Evolutionary conservation across 2,888 invertebrate species (phyloP), one percentile per base, ranked within the genome.

Genomic region (Pachliopta kotzebuea): DNA sequence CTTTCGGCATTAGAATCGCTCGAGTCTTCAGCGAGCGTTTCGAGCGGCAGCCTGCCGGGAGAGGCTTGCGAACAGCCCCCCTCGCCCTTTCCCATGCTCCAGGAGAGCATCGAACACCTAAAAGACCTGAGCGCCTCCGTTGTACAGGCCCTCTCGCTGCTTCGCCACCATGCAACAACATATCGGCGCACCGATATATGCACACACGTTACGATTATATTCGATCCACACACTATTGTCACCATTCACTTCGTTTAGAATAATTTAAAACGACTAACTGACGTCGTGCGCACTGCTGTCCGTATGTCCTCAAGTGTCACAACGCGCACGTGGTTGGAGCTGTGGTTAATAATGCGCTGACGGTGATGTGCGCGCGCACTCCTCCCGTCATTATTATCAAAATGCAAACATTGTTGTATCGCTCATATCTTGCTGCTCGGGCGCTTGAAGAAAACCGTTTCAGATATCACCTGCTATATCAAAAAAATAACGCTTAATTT

Each of bases 71-170:
- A 80, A 68, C 81, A 72, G 71, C 84, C 79, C 75, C 83, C 80
- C 70, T 79, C 72, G 71, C 79, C 76, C 75, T 79, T 75, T 72
- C 83, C 77, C 75, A 80, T 69, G 69, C 80, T 71, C 90, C 90
- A 90, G 75, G 89, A 83, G 83, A 90, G 86, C 90, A 91, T 91
- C 77, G 89, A 87, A 78, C 83, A 88, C 81, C 86, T 88, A 79
- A 91, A 83, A 80, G 84, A 83, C 81, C 89, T 88, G 83, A 91
- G 85, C 79, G 90, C 85, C 90, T 90, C 90, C 91, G 91, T 91
- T 84, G 86, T 90, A 86, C 83, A 82, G 83, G 83, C 84, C 85
- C 86, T 83, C 85, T 84, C 81, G 75, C 79, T 81, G 74, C 76
- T 76, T 75, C 70, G 72, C 76, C 75, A 79, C 83, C 86, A 91